These are phyloP conservation scores for Onthophagus sagittarius DNA, from an alignment of 2,888 invertebrate species.

Conservation along the genomic window DNA sequence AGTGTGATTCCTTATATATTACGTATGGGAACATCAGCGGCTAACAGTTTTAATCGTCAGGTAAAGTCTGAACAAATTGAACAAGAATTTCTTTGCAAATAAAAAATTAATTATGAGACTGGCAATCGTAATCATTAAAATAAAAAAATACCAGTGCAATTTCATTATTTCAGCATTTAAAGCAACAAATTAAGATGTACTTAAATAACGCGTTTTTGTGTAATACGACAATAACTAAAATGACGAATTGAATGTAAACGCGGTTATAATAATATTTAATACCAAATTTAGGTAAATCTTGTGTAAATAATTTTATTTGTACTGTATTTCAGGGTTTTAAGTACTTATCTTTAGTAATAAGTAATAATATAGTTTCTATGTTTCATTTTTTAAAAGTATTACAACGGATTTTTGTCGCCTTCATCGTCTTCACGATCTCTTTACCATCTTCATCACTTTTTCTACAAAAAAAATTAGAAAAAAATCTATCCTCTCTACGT, in stretches of 20 bases:
- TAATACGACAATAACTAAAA: neutral
- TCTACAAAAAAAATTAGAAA: neutral
- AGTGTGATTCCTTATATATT: slow-evolving; percentile 92
- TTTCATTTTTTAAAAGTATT: neutral
- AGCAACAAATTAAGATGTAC: neutral
- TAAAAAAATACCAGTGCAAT: neutral
- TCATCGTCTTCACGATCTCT: neutral
- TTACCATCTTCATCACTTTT: neutral
- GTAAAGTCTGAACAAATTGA: slow-evolving; percentile 45
- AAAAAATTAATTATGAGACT: neutral
- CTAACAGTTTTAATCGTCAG: slow-evolving; percentile 31
- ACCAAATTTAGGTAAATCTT: neutral
- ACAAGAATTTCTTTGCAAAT: slow-evolving; percentile 21
- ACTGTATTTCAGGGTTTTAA: neutral
- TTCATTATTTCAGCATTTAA: neutral
- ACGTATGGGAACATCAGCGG: slow-evolving; percentile 47
- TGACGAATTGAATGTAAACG: neutral
- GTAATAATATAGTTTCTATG: neutral
- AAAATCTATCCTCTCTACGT: neutral
- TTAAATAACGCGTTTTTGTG: neutral
- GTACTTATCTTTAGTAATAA: neutral
- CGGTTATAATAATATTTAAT: neutral
- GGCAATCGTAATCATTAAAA: neutral
- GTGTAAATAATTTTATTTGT: slow-evolving; percentile 6
- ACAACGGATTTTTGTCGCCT: neutral